phyloP scores from a whole-genome alignment of 1,140 invertebrate genomes.

The Drosophila suzukii region DNA sequence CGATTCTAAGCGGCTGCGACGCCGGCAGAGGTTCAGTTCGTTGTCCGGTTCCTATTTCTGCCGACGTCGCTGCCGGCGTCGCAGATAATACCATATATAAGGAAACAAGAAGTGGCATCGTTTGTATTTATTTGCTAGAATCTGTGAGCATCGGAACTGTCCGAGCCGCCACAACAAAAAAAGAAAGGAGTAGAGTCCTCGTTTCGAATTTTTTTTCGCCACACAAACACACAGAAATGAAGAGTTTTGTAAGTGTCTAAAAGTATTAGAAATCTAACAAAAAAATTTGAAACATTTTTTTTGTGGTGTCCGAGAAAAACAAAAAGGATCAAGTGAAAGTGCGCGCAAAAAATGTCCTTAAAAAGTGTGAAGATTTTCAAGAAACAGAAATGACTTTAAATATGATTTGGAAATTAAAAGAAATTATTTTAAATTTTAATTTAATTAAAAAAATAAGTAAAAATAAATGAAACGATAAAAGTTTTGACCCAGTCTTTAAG shows the following conservation, averaged over 20 bases:
- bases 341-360: slow-evolving; percentile 4
- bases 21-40: slow-evolving; percentile 22
- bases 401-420: background rate
- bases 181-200: slow-evolving; percentile 20
- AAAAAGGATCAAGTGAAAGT: slow-evolving; percentile 39
- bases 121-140: slow-evolving; percentile 83
- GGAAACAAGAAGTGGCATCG: slow-evolving; percentile 78
- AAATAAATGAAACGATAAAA: background rate
- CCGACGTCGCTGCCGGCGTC: slow-evolving; percentile 19
- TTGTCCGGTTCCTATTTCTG: slow-evolving; percentile 35
- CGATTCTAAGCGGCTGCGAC: slow-evolving; percentile 28
- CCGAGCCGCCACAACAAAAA: slow-evolving; percentile 13
- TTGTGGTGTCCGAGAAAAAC: slow-evolving; percentile 1
- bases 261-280: background rate
- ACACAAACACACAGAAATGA: slow-evolving; percentile 56
- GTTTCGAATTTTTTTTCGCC: slow-evolving; percentile 51
- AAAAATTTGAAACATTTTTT: slow-evolving; percentile 11
- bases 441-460: background rate
- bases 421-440: background rate
- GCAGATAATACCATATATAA: slow-evolving; percentile 73
- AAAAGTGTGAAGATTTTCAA: background rate
- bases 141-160: slow-evolving; percentile 71
- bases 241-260: slow-evolving; percentile 74
- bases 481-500: background rate
- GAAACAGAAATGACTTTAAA: background rate